Conservation (phyloP, 2,797 vertebrate genomes). For the Avahi laniger region DNA sequence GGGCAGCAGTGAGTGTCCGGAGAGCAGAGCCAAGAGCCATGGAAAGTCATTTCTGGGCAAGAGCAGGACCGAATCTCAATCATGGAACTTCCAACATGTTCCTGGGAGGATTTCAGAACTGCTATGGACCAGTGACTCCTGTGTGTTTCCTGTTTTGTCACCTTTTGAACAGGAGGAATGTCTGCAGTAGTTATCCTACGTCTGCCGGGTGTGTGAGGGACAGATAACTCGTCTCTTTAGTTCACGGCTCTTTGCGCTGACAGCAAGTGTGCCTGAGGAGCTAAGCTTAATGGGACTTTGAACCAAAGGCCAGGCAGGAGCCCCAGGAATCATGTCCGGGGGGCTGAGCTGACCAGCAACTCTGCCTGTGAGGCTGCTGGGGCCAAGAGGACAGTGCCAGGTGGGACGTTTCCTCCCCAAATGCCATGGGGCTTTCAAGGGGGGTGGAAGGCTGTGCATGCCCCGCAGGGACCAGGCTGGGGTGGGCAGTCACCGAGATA, state of each 20-base stretch:
- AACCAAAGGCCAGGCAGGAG: neutral
- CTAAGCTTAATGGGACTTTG: neutral
- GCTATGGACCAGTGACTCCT: neutral
- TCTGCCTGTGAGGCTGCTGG: neutral
- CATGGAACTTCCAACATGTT: neutral
- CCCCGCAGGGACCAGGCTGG: neutral
- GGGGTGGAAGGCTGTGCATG: neutral
- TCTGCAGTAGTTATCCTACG: neutral
- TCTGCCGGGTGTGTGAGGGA: neutral
- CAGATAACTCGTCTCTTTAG: neutral
- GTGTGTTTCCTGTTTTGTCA: too few species aligned
- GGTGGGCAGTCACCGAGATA: neutral
- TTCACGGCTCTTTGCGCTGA: neutral
- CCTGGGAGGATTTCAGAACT: neutral
- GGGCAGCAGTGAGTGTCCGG: neutral
- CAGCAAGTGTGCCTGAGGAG: neutral
- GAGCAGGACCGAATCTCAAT: neutral
- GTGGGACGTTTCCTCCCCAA: neutral
- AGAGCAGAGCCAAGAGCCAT: neutral
- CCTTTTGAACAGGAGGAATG: neutral
- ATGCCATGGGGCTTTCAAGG: neutral
- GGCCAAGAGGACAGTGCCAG: neutral
- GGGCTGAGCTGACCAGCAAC: neutral
- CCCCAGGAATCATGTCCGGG: neutral
- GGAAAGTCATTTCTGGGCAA: neutral